Conservation (phyloP, 2,888 invertebrate species). For the Slavum lentiscoides region DNA sequence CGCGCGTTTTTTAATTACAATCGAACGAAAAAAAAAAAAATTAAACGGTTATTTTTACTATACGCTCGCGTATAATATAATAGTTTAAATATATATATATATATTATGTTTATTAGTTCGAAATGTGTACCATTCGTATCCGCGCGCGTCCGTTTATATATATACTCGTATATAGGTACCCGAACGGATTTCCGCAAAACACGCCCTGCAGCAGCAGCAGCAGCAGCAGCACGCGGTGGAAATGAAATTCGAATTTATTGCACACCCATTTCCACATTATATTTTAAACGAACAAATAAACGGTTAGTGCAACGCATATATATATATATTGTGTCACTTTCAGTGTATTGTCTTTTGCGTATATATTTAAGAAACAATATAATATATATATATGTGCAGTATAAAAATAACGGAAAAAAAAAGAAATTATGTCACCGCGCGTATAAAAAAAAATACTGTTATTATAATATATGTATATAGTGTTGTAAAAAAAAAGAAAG, state of each 20-base stretch:
- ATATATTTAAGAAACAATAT: too few relatives aligned
- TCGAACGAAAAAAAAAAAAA: not conserved
- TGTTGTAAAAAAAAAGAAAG: too few relatives aligned
- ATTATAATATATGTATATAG: too few relatives aligned
- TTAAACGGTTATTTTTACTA: conserved; percentile 17
- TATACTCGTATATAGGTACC: conserved; percentile 5
- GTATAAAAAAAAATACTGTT: too few relatives aligned
- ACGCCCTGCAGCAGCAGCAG: conserved; percentile 25
- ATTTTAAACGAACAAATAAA: not conserved
- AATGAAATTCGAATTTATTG: conserved; percentile 45
- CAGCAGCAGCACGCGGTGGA: conserved; percentile 15
- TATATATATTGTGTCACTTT: too few relatives aligned
- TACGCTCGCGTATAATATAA: not conserved
- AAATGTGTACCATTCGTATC: not conserved
- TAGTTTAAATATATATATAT: not conserved
- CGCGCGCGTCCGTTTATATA: not conserved
- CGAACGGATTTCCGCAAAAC: conserved; percentile 51
- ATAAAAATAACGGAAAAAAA: too few relatives aligned
- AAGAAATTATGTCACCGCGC: too few relatives aligned
- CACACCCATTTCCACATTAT: conserved; percentile 45
- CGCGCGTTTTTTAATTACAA: not conserved
- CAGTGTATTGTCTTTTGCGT: too few relatives aligned
- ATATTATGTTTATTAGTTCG: too few relatives aligned
- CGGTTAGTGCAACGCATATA: not conserved
- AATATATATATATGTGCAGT: too few relatives aligned